Evolutionary conservation across 2,888 invertebrate species (phyloP).

Genomic region (Urechis unicinctus): DNA sequence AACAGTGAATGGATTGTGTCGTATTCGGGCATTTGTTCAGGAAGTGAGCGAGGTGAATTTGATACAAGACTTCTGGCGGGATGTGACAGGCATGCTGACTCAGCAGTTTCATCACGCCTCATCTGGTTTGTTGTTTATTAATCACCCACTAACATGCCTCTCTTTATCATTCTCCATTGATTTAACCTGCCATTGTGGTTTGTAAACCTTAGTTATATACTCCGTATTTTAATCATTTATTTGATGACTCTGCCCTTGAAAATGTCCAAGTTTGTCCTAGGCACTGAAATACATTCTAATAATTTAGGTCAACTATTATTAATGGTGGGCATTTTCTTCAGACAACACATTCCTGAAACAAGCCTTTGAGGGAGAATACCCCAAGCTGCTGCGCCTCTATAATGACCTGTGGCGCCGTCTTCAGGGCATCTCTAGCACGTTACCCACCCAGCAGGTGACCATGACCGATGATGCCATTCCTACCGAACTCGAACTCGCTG

Average conservation of each 20-base stretch:
- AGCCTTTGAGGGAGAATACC: slow-evolving; percentile 80
- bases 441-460: slow-evolving; percentile 5
- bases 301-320: not conserved
- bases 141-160: no score
- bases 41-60: no score
- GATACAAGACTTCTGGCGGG: slow-evolving; percentile 57
- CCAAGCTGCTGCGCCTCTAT: slow-evolving; percentile 74
- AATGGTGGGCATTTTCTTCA: slow-evolving; percentile 14
- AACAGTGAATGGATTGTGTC: no score
- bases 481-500: not conserved
- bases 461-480: not conserved
- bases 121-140: slow-evolving; percentile 5
- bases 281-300: no score
- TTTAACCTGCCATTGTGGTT: no score
- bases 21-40: no score
- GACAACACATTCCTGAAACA: slow-evolving; percentile 61
- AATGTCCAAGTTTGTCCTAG: no score
- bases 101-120: slow-evolving; percentile 44
- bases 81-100: slow-evolving; percentile 53
- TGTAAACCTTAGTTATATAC: no score
- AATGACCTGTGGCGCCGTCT: slow-evolving; percentile 69
- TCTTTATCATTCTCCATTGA: no score
- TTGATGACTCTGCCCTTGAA: no score
- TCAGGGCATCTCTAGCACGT: slow-evolving; percentile 51
- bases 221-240: no score